phyloP scores from a whole-genome alignment of 1,140 invertebrate species.

The Ostrea edulis region DNA sequence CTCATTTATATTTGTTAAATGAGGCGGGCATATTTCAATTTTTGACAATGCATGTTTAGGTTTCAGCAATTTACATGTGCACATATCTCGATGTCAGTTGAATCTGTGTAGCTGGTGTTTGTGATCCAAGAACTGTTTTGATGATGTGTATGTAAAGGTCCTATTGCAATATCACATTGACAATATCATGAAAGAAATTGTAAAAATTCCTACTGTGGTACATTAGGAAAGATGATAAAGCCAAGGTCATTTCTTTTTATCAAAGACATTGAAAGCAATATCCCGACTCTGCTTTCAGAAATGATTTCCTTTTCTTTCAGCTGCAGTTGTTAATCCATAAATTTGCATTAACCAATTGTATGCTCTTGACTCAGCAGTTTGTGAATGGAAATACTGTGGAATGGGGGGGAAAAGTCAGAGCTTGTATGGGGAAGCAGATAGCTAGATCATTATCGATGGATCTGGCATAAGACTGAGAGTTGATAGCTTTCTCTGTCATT shows the following conservation, averaged over 20 bases:
- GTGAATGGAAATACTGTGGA: background rate
- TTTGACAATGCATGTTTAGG: conserved; percentile 37
- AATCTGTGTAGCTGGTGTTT: background rate
- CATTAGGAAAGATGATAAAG: background rate
- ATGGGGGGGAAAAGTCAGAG: background rate
- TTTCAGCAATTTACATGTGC: conserved; percentile 33
- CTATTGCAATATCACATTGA: background rate
- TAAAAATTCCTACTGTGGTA: background rate
- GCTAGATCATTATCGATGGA: background rate
- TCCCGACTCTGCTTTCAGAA: background rate
- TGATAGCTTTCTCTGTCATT: background rate
- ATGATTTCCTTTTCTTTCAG: conserved; percentile 32
- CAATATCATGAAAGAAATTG: background rate
- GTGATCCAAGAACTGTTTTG: conserved; percentile 8
- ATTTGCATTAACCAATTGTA: background rate
- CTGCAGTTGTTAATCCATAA: conserved; percentile 25
- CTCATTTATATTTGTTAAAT: conserved; percentile 27
- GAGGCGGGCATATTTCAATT: conserved; percentile 32
- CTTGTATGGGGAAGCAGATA: background rate
- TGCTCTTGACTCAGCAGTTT: conserved; percentile 18
- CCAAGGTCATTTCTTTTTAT: conserved; percentile 1
- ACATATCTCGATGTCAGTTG: background rate
- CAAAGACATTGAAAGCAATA: conserved; percentile 1
- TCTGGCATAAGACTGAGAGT: background rate
- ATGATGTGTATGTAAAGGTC: background rate